These are phyloP conservation scores for Phenganax subtilis DNA, from an alignment of 92 coral and sea anemone species.

Conservation along the genomic window DNA sequence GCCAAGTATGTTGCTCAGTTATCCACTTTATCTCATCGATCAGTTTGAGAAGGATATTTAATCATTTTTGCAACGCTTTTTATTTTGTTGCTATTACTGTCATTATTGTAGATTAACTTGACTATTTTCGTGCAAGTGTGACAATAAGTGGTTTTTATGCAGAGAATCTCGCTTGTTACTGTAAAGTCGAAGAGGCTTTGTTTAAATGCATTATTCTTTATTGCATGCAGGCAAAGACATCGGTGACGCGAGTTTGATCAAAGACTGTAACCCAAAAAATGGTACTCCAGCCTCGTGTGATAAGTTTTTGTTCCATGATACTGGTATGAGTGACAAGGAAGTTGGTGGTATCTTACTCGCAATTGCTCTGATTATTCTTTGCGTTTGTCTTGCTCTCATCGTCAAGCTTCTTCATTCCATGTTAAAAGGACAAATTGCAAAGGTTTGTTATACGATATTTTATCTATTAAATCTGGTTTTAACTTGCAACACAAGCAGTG, in stretches of 20 bases:
- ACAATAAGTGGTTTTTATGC: no score
- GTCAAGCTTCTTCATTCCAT: conserved; percentile 53
- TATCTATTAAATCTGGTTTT: no score
- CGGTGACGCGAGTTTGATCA: conserved; percentile 33
- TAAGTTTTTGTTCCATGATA: conserved; percentile 42
- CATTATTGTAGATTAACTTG: no score
- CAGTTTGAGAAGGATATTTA: not conserved
- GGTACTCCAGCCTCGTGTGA: conserved; percentile 1
- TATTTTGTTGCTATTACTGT: no score
- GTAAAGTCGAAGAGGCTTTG: no score
- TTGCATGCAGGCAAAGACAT: not conserved
- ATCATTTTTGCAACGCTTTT: not conserved
- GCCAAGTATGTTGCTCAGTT: no score
- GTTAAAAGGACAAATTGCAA: conserved; percentile 49
- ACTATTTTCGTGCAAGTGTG: no score
- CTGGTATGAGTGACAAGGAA: conserved; percentile 47
- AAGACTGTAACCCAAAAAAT: conserved; percentile 6
- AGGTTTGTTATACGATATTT: conserved; percentile 4
- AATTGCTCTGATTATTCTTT: conserved; percentile 44
- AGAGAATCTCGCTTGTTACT: no score
- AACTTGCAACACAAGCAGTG: no score
- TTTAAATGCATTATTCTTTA: no score
- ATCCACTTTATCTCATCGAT: not conserved
- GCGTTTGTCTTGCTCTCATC: conserved; percentile 38
- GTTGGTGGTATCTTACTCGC: conserved; percentile 45